These are phyloP conservation scores for Parnassius orleans DNA, from an alignment of 2,888 invertebrate species.

Conservation along the genomic window DNA sequence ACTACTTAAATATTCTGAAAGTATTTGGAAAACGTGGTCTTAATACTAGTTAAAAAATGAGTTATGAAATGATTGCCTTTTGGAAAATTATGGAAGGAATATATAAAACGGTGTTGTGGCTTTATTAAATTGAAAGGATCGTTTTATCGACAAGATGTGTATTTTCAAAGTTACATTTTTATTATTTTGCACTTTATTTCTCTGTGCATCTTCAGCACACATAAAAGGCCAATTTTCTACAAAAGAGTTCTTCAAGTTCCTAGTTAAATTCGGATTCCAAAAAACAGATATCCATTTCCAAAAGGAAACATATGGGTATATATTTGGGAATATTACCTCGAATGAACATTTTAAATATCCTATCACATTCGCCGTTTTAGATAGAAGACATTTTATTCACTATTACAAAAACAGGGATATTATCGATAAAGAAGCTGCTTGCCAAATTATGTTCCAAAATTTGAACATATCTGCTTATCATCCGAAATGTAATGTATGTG, in stretches of 20 bases:
- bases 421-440: constrained; percentile 85
- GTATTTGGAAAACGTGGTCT: too few species aligned
- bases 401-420: constrained; percentile 90
- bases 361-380: constrained; percentile 93
- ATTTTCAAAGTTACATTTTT: constrained; percentile 46
- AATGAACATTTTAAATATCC: constrained; percentile 83
- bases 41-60: too few species aligned
- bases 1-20: too few species aligned
- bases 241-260: constrained; percentile 91
- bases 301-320: constrained; percentile 94
- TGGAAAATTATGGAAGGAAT: constrained; percentile 2
- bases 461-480: constrained; percentile 92
- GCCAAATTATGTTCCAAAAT: constrained; percentile 92
- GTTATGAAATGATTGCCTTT: too few species aligned
- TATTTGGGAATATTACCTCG: constrained; percentile 96
- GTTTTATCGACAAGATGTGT: constrained; percentile 54
- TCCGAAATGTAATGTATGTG: constrained; percentile 88
- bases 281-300: constrained; percentile 94
- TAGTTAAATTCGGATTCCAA: constrained; percentile 98
- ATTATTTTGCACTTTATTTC: constrained; percentile 49
- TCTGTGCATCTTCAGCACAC: constrained; percentile 55
- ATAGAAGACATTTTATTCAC: constrained; percentile 92
- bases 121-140: constrained; percentile 30
- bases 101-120: constrained; percentile 19
- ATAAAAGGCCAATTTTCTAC: constrained; percentile 72